phyloP scores from a whole-genome alignment of 2,113 vertebrate genomes.

The Dasyurus viverrinus region DNA sequence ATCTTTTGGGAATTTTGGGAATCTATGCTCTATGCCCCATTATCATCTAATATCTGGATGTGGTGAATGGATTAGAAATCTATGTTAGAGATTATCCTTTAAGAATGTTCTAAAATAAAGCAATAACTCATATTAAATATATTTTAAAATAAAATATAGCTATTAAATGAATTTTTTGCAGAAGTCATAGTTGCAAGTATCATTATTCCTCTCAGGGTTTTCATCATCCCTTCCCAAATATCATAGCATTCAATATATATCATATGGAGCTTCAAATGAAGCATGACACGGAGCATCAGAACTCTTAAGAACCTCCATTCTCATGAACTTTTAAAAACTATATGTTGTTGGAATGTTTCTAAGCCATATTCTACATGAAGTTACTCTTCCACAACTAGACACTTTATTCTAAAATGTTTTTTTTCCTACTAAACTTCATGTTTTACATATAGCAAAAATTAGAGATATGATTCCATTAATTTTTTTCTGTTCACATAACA shows the following conservation, averaged over 20 bases:
- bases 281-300: background rate
- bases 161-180: background rate
- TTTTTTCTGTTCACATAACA: background rate
- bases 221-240: background rate
- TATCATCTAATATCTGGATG: background rate
- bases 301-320: background rate
- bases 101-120: background rate
- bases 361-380: background rate
- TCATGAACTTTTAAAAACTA: background rate
- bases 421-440: background rate
- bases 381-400: background rate
- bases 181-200: background rate
- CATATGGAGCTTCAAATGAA: background rate
- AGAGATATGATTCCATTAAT: background rate
- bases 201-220: background rate
- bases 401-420: background rate
- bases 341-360: background rate
- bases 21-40: background rate
- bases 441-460: background rate
- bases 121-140: background rate
- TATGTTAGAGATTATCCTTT: background rate
- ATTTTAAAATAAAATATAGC: background rate
- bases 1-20: background rate
- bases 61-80: background rate
- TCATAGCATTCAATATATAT: background rate